Conservation (phyloP, 2,888 invertebrate species). For the Plebejus argus region DNA sequence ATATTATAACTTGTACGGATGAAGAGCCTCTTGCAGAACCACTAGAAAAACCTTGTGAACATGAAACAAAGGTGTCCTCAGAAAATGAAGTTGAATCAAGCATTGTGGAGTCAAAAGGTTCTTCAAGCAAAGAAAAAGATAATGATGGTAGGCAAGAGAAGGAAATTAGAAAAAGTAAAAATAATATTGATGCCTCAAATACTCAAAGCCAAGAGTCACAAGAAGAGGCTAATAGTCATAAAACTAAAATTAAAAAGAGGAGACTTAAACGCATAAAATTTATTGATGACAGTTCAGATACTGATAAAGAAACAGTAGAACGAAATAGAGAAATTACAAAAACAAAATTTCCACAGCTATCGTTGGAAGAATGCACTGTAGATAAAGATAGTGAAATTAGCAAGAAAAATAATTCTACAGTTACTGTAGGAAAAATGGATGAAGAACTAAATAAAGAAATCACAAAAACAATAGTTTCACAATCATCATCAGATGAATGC, state of each 20-base stretch:
- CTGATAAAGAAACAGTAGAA: conserved; percentile 38
- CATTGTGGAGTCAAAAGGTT: background rate
- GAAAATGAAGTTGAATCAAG: background rate
- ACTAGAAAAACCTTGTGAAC: background rate
- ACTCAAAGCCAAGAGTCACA: conserved; percentile 32
- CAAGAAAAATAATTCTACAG: background rate
- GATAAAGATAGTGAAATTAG: background rate
- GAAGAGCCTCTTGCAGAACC: background rate
- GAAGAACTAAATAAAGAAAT: too few species aligned
- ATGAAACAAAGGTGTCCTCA: background rate
- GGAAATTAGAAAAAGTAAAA: background rate
- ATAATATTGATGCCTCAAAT: background rate
- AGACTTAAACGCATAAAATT: conserved; percentile 46
- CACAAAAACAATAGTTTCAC: too few species aligned
- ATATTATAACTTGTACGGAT: background rate
- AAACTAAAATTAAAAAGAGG: conserved; percentile 36
- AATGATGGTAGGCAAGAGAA: background rate
- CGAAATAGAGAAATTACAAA: conserved; percentile 32
- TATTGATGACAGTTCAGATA: conserved; percentile 49
- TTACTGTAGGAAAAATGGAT: background rate
- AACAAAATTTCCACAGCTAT: conserved; percentile 11
- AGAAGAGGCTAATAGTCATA: conserved; percentile 29
- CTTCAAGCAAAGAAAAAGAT: conserved; percentile 4
- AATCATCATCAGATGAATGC: too few species aligned
- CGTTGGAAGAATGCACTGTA: background rate